Conservation (phyloP, 2,888 invertebrate genomes). For the Nemotelus nigrinus region DNA sequence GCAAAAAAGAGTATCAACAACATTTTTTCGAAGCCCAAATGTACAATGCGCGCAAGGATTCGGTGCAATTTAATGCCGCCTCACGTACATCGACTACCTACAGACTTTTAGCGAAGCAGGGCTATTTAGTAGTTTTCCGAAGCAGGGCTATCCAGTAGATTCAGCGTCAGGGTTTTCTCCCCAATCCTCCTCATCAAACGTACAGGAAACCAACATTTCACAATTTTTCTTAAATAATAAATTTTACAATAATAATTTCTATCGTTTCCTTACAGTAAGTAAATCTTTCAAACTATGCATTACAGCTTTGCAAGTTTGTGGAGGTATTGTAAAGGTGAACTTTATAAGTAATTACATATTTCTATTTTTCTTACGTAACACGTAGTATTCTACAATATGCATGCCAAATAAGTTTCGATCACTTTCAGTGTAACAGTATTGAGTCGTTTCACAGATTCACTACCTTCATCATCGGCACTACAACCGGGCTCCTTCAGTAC, state of each 20-base stretch:
- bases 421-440: too few species aligned
- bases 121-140: too few species aligned
- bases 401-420: too few species aligned
- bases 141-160: background rate
- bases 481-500: too few species aligned
- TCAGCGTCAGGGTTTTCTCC: background rate
- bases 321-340: background rate
- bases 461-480: too few species aligned
- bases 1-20: background rate
- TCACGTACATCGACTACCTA: conserved; percentile 1
- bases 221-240: conserved; percentile 5
- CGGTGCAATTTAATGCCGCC: background rate
- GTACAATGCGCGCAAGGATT: background rate
- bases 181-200: background rate
- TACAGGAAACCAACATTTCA: conserved; percentile 4
- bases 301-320: background rate
- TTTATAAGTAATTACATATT: background rate
- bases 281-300: conserved; percentile 19
- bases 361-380: too few species aligned
- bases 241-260: conserved; percentile 8
- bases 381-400: too few species aligned
- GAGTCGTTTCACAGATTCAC: too few species aligned
- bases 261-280: background rate
- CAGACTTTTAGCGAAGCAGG: too few species aligned
- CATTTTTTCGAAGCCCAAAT: background rate